Evolutionary conservation across 2,888 invertebrate species (phyloP).

Genomic region (Steinernema scapterisci): DNA sequence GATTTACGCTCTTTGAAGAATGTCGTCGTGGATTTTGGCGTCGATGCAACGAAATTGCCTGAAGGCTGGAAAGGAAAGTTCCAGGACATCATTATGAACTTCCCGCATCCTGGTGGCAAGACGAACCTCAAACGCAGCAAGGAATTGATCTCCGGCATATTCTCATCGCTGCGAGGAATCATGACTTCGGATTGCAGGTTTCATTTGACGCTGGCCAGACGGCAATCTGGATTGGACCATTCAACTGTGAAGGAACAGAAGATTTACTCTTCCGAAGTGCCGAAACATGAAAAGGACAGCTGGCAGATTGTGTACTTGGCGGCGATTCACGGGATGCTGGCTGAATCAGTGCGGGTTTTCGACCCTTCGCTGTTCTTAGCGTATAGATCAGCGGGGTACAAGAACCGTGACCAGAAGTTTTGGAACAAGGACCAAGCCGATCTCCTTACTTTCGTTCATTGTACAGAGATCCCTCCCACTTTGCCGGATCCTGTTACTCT

Average conservation of each 20-base stretch:
- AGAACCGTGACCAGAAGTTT: constrained; percentile 53
- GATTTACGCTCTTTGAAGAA: constrained; percentile 21
- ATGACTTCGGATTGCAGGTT: constrained; percentile 42
- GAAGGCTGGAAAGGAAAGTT: constrained; percentile 62
- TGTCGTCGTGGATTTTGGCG: constrained; percentile 37
- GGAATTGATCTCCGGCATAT: constrained; percentile 69
- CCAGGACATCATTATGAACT: constrained; percentile 73
- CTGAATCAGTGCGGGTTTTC: constrained; percentile 40
- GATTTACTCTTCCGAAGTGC: constrained; percentile 7
- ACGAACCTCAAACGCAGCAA: constrained; percentile 72
- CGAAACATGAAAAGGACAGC: constrained; percentile 55
- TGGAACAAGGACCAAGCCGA: constrained; percentile 51
- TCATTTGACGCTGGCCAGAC: constrained; percentile 51
- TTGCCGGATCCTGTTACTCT: background rate
- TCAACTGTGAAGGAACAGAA: background rate
- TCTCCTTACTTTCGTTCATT: constrained; percentile 45
- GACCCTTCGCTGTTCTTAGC: constrained; percentile 43
- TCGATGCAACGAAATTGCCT: constrained; percentile 42
- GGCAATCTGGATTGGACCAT: constrained; percentile 52
- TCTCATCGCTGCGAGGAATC: constrained; percentile 44
- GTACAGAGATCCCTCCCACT: background rate
- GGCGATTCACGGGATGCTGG: constrained; percentile 47
- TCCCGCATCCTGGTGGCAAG: constrained; percentile 72
- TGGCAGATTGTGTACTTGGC: constrained; percentile 60
- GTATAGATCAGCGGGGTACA: constrained; percentile 58